These are phyloP conservation scores for Neria commutata DNA, from an alignment of 2,888 invertebrate species.

Conservation along the genomic window DNA sequence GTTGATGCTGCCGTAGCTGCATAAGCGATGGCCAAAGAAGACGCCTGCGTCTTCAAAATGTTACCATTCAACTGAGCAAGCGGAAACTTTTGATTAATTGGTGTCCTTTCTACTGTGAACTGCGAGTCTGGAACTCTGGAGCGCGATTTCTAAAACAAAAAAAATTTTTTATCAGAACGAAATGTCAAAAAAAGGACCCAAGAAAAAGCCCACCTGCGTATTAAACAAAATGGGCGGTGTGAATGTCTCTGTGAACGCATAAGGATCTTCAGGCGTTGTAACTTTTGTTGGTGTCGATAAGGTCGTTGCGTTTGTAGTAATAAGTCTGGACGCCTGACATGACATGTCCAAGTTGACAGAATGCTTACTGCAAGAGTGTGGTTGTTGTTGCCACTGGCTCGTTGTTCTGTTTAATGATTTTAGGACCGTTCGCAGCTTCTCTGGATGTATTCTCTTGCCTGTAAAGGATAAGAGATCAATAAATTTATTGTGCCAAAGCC, in stretches of 20 bases:
- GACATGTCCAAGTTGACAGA: constrained; percentile 58
- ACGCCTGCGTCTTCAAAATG: constrained; percentile 47
- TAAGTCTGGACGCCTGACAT: constrained; percentile 61
- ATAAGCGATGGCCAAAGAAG: constrained; percentile 35
- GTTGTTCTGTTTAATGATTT: constrained; percentile 14
- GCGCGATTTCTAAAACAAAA: constrained; percentile 48
- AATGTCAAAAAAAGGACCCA: too few relatives aligned
- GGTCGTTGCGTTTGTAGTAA: constrained; percentile 43
- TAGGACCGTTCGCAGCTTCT: neutral
- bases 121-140: constrained; percentile 48
- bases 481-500: neutral
- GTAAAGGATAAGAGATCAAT: neutral
- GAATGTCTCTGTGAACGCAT: constrained; percentile 62
- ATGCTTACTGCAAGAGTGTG: neutral
- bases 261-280: constrained; percentile 59
- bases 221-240: constrained; percentile 60
- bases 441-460: neutral
- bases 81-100: constrained; percentile 25
- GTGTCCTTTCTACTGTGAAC: constrained; percentile 21
- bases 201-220: constrained; percentile 52
- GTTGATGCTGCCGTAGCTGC: constrained; percentile 25
- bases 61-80: constrained; percentile 40
- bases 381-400: constrained; percentile 7
- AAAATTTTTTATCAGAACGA: neutral
- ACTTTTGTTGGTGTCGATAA: neutral